Evolutionary conservation across 2,888 invertebrate species (phyloP), one percentile per base, ranked within the genome.

Genomic region (Eretmocerus hayati): DNA sequence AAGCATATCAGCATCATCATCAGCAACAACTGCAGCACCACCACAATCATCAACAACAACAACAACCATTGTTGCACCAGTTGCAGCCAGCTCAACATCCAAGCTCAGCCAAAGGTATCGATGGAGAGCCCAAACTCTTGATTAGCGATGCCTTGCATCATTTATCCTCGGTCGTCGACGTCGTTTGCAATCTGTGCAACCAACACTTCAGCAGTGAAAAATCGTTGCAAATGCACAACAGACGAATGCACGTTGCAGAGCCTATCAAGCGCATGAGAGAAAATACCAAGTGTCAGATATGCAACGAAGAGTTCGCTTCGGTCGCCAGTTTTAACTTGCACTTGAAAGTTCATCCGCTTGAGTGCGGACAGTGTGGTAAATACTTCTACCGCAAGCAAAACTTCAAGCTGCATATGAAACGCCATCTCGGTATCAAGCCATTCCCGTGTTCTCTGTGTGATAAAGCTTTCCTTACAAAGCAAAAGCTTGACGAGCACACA

Each of bases 361-460:
- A 89, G 71, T 90, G 90, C 59, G 78, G 83, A 52, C 81, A 86
- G 16, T 90, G 90, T 64, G 87, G 87, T 13, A 88, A 88, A 65
- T 83, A 81, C 64, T 90, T 85, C 75, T 81, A 80, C 62, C 75
- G 82, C 16, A 79, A 84, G 66, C 83, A 83, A 56, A 87, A 85
- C 68, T 78, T 87, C 53, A 83, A 84, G 41, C 71, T 88, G 35
- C 90, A 90, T 66, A 77, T 85, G 66, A 87, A 87, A 65, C 82
- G 87, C 2, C 90, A 90, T 69, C 71, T 87, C 51, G 87, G 85
- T 16, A 84, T 89, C 64, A 86, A 85, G 65, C 84, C 85, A 56
- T 81, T 77, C 63, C 75, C 74, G 5, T 90, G 90, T 63, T 83
- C 83, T 4, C 77, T 85, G 15, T 91, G 90, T 67, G 83, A 84